These are phyloP conservation scores for Salvelinus alpinus DNA, from an alignment of 2,113 vertebrate species.

Conservation along the genomic window DNA sequence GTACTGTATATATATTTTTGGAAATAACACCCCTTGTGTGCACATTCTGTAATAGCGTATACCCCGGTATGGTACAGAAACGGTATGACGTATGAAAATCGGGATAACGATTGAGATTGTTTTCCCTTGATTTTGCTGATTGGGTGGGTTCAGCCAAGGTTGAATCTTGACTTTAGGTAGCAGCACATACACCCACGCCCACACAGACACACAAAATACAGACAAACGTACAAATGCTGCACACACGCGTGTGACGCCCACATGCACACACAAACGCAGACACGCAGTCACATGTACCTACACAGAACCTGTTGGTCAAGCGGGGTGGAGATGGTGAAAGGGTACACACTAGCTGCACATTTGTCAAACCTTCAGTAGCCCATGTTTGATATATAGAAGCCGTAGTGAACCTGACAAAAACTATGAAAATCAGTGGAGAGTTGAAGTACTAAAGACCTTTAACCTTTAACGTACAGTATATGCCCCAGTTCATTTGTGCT, in stretches of 20 bases:
- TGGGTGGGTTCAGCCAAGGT: constrained; percentile 52
- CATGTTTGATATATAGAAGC: neutral
- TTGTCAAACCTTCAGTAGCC: neutral
- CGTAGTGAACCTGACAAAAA: too few species aligned
- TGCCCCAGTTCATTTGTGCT: too few species aligned
- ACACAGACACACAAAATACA: constrained; percentile 5
- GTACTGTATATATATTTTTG: too few species aligned
- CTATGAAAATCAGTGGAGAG: neutral
- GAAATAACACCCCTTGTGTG: too few species aligned
- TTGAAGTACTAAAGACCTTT: neutral
- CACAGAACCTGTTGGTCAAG: constrained; percentile 33
- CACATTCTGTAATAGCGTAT: too few species aligned
- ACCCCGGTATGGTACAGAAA: too few species aligned
- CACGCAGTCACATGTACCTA: neutral
- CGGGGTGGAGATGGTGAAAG: constrained; percentile 21
- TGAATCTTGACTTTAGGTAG: constrained; percentile 57
- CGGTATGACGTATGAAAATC: too few species aligned
- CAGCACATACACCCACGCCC: neutral
- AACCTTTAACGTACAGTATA: too few species aligned
- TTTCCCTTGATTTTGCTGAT: constrained; percentile 32
- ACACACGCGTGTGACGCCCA: constrained; percentile 21
- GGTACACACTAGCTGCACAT: constrained; percentile 13
- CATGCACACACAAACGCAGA: neutral
- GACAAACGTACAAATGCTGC: neutral
- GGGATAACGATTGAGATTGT: neutral